phyloP scores from a whole-genome alignment of 2,797 vertebrate species.

The Monodelphis domestica region DNA sequence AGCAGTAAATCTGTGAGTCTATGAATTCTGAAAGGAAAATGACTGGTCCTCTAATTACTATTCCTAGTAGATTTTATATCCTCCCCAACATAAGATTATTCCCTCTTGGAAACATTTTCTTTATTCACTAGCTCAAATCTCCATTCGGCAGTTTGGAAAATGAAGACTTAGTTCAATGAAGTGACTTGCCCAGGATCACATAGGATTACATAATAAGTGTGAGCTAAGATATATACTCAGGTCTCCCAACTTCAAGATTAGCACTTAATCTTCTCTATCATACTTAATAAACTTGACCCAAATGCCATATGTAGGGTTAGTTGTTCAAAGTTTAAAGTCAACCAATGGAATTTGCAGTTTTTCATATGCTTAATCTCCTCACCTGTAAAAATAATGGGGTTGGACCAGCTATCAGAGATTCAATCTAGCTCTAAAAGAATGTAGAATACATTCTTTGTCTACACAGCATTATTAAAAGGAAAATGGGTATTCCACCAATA shows the following conservation, averaged over 20 bases:
- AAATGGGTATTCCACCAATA: too few species aligned
- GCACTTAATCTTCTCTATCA: not conserved
- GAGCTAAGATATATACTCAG: not conserved
- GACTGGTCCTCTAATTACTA: not conserved
- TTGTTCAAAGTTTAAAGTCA: not conserved
- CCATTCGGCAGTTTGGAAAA: not conserved
- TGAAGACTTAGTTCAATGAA: not conserved
- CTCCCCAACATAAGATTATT: conserved; percentile 11
- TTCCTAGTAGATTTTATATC: conserved; percentile 11
- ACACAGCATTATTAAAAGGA: not conserved
- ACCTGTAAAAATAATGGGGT: not conserved
- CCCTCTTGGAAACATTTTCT: conserved; percentile 18
- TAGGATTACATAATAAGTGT: conserved; percentile 17
- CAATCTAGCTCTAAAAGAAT: not conserved
- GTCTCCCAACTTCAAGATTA: not conserved
- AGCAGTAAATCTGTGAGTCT: not conserved
- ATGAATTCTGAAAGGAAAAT: not conserved
- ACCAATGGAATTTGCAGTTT: not conserved
- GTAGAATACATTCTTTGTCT: not conserved
- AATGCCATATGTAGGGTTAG: not conserved
- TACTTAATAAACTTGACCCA: not conserved
- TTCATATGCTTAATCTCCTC: not conserved
- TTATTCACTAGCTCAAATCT: conserved; percentile 35
- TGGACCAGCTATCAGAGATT: not conserved
- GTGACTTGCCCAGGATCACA: not conserved